These are phyloP conservation scores for Dendroctonus valens DNA, from an alignment of 1,140 invertebrate genomes.

Conservation along the genomic window DNA sequence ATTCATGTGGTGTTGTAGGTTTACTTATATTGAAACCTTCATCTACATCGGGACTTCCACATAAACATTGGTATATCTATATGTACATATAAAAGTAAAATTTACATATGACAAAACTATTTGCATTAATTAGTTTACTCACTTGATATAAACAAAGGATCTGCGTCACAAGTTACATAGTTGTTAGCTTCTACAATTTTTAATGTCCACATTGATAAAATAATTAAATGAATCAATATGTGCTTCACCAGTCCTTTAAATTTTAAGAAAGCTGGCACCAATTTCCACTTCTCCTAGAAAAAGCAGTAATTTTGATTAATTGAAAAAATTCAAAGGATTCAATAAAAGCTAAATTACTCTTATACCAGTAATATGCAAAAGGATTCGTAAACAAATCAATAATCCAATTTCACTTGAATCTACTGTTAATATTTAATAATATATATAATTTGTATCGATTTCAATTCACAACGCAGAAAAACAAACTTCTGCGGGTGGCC, in stretches of 20 bases:
- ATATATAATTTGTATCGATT: too few relatives aligned
- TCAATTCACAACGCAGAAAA: too few relatives aligned
- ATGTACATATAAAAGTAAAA: conserved; percentile 11
- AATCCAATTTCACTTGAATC: too few relatives aligned
- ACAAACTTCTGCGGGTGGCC: too few relatives aligned
- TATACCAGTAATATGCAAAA: too few relatives aligned
- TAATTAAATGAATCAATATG: conserved; percentile 99
- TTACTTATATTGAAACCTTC: conserved; percentile 88
- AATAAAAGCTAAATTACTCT: too few relatives aligned
- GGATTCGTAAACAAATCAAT: too few relatives aligned
- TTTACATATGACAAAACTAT: not conserved
- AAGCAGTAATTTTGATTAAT: conserved; percentile 9
- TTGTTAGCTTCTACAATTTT: conserved; percentile 95
- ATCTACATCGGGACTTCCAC: conserved; percentile 91
- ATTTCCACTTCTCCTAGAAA: conserved; percentile 89
- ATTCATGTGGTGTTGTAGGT: conserved; percentile 94
- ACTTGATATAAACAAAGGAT: conserved; percentile 95
- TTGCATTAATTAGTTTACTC: conserved; percentile 49
- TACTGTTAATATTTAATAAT: too few relatives aligned
- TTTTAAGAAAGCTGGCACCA: conserved; percentile 87
- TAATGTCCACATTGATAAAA: conserved; percentile 98
- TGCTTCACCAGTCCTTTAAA: conserved; percentile 93
- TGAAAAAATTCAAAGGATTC: not conserved
- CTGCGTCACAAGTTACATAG: conserved; percentile 88
- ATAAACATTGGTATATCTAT: conserved; percentile 80